A percentile compares a stretch with the other conserved stretches of the same genome.
Conservation (phyloP, 2,113 vertebrate genomes). For the Upupa epops region DNA sequence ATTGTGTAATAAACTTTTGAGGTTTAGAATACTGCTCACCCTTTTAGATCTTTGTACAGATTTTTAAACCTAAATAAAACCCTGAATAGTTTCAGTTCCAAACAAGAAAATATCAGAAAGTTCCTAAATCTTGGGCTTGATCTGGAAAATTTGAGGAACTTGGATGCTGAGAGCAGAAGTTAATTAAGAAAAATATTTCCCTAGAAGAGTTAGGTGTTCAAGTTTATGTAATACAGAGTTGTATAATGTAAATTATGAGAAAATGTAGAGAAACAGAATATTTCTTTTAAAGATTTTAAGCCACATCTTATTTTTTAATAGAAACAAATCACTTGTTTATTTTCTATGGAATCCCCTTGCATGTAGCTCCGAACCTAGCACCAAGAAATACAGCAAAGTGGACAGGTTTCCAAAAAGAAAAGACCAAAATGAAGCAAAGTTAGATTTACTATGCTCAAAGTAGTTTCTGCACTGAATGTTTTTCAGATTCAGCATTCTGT, state of each 20-base stretch:
- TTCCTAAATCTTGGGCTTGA: not conserved
- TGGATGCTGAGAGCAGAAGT: not conserved
- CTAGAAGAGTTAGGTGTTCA: not conserved
- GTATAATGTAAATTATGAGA: not conserved
- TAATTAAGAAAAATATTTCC: not conserved
- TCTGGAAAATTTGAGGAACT: not conserved
- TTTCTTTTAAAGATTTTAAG: not conserved
- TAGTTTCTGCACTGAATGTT: not conserved
- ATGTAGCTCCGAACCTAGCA: not conserved
- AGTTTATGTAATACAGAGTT: not conserved
- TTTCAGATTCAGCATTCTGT: not conserved
- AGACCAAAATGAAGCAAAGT: not conserved
- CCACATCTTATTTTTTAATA: not conserved
- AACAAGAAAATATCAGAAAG: not conserved
- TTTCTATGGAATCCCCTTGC: not conserved
- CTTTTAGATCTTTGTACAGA: not conserved
- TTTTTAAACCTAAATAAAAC: not conserved
- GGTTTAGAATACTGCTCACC: not conserved
- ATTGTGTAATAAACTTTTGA: not conserved
- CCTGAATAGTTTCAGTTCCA: not conserved
- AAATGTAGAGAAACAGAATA: conserved; percentile 17
- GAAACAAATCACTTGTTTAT: not conserved
- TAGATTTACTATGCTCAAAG: not conserved
- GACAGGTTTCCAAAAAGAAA: not conserved
- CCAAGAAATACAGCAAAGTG: not conserved